These are phyloP conservation scores for Tyrophagus putrescentiae DNA, from an alignment of 1,140 invertebrate species.

Conservation along the genomic window DNA sequence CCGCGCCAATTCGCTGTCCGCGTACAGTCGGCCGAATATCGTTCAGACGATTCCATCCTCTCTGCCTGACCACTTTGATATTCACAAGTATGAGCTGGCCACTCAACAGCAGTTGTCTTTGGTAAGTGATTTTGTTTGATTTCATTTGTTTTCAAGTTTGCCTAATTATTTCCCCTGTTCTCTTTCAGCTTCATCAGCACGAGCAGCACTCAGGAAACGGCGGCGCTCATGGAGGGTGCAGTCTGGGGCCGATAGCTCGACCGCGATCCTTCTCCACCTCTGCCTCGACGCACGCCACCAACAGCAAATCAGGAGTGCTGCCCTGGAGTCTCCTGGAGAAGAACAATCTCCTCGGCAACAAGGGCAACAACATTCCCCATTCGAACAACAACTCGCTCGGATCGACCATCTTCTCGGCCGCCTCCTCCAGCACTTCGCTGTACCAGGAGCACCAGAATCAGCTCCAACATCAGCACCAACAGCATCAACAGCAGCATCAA, in stretches of 20 bases:
- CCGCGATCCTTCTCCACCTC: conserved; percentile 34
- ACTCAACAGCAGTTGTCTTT: not conserved
- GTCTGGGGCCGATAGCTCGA: conserved; percentile 35
- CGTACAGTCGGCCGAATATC: too few relatives aligned
- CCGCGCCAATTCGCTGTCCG: not conserved
- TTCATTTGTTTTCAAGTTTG: too few relatives aligned
- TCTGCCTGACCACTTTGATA: conserved; percentile 20
- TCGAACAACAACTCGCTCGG: not conserved
- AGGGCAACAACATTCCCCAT: not conserved
- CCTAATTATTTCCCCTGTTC: too few relatives aligned
- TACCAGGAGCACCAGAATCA: conserved; percentile 47
- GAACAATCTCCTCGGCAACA: conserved; percentile 7
- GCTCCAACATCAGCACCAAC: conserved; percentile 27
- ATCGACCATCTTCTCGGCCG: conserved; percentile 3
- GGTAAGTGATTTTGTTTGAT: not conserved
- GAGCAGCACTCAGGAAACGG: too few relatives aligned
- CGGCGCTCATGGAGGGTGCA: conserved; percentile 6
- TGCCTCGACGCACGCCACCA: conserved; percentile 34
- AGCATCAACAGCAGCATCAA: not conserved
- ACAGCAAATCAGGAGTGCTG: not conserved
- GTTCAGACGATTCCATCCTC: conserved; percentile 20
- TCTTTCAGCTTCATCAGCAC: too few relatives aligned
- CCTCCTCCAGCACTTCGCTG: conserved; percentile 19
- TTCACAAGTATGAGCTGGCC: conserved; percentile 12
- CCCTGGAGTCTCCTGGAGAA: conserved; percentile 12